Evolutionary conservation across 2,113 vertebrate genomes (phyloP).

Genomic region (Helogale parvula): DNA sequence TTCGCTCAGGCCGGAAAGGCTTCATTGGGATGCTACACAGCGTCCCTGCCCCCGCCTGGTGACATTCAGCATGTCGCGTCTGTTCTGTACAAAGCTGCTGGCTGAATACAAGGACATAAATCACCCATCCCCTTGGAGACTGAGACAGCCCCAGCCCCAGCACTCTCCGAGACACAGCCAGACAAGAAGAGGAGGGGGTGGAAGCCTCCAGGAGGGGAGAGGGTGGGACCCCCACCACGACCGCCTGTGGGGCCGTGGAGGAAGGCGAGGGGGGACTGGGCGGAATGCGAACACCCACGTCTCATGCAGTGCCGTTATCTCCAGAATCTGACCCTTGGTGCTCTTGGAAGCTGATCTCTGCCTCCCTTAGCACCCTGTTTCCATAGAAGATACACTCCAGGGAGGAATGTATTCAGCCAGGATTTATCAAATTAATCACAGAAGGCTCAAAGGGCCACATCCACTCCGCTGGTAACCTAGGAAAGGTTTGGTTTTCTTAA

Average conservation of each 20-base stretch:
- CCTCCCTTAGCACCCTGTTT: background rate
- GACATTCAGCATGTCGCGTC: conserved; percentile 45
- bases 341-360: background rate
- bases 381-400: background rate
- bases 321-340: background rate
- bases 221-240: background rate
- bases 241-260: background rate
- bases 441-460: background rate
- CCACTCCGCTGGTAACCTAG: background rate
- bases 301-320: background rate
- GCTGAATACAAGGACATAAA: conserved; percentile 63
- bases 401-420: background rate
- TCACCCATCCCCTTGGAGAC: conserved; percentile 53
- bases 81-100: conserved; percentile 48
- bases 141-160: background rate
- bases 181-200: background rate
- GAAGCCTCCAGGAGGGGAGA: background rate
- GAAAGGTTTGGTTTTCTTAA: background rate
- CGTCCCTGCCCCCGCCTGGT: background rate
- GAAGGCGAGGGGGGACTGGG: background rate
- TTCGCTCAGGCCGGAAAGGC: background rate
- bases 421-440: background rate
- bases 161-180: background rate
- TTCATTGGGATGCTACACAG: background rate
- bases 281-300: background rate